Evolutionary conservation across 1,140 invertebrate species (phyloP), one percentile per base, ranked within the genome.

Genomic region (Pygmarrhopalites habei): DNA sequence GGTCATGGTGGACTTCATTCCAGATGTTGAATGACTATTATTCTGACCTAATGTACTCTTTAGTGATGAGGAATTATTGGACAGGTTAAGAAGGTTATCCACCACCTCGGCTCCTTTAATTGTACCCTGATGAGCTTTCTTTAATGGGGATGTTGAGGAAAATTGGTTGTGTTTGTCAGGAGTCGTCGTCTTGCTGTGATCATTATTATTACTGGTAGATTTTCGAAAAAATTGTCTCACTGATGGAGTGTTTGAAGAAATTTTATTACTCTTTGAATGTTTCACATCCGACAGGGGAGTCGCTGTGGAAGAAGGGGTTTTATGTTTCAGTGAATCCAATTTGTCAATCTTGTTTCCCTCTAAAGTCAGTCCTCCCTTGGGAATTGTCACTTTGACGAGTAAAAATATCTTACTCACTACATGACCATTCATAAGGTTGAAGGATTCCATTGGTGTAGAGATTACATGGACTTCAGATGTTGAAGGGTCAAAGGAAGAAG

Each of bases 341-440:
- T n/a, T n/a, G n/a, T n/a, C n/a, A n/a, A n/a, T n/a, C n/a, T n/a
- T n/a, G n/a, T n/a, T n/a, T n/a, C 47, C 35, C 17, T 39, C 41
- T 25, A 32, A n/a, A 28, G 32, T 61, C 7, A 49, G 2, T 2
- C 3, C 10, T 29, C n/a, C 10, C 32, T 57, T 59, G 3, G 63
- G 64, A 25, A 70, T 43, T 10, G 58, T 60, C 39, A 92, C 90
- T 72, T 85, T 82, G 65, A 95, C 81, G 70, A 93, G 79, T 46
- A 96, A 80, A 77, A 90, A 87, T 73, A 91, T 93, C 0, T 90
- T 90, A 75, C 89, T 90, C 17, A 89, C 88, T 71, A 90, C 82
- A 70, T 90, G 86, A 35, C 90, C 90, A 69, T 89, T 84, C 30
- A 83, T 85, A 30, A 88, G 82, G 69, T 82, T 86, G 77, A 95